Evolutionary conservation across 2,113 vertebrate species (phyloP).

Genomic region (Miniopterus natalensis): DNA sequence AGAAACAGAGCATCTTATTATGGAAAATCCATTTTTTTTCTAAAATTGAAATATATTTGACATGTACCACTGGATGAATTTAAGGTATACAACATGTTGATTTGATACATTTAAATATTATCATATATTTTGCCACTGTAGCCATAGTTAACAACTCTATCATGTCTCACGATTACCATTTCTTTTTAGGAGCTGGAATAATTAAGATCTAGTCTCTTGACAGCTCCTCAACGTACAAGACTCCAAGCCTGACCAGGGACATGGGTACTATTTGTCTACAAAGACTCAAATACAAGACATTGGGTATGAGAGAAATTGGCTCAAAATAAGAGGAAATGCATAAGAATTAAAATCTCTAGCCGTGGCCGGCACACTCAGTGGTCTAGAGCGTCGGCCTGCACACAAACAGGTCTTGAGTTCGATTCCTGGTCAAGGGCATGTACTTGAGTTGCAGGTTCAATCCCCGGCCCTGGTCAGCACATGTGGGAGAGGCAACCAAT

Average conservation of each 20-base stretch:
- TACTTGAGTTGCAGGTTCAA: too few species aligned
- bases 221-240: neutral
- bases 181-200: neutral
- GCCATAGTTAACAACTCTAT: neutral
- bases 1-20: conserved; percentile 3
- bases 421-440: too few species aligned
- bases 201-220: neutral
- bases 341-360: neutral
- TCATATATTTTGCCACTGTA: neutral
- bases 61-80: neutral
- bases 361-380: too few species aligned
- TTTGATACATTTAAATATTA: neutral
- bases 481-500: too few species aligned
- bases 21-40: neutral
- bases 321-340: neutral
- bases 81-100: neutral
- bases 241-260: neutral
- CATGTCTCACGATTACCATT: too few species aligned
- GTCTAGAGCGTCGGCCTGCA: too few species aligned
- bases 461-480: too few species aligned
- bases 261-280: neutral
- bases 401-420: too few species aligned
- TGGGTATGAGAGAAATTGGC: neutral
- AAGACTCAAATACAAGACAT: neutral
- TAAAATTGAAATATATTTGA: neutral